Base-by-base conservation (phyloP, 2,888 invertebrate genomes). In the Conus canariensis region DNA sequence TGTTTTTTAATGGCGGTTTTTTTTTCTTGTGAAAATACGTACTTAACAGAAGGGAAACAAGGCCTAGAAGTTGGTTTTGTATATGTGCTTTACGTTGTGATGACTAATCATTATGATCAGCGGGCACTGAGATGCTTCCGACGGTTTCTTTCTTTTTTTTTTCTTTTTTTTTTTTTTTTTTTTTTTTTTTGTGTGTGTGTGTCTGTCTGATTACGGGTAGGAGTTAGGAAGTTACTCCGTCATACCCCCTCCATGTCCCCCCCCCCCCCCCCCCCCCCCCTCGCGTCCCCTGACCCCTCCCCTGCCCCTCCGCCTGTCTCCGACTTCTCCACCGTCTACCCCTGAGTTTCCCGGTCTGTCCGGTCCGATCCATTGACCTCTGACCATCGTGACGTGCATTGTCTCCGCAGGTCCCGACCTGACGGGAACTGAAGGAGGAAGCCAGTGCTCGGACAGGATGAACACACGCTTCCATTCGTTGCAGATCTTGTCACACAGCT, bases 1-100 rank as follows among this genome's bases (percentile, higher is more conserved):
- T 64, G 64, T 64, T 64, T 64, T 64, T 64, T 64, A 64, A 64
- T 64, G 10, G 64, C 64, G 3, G n/a, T n/a, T 14, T 16, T 14
- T 16, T 64, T 64, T 64, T 64, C 16, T 10, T 64, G 64, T 64
- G 64, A 64, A 10, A 64, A 74, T 2, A 74, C 10, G 80, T 80
- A 80, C 80, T 80, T 80, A 80, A 80, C n/a, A n/a, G 80, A 80
- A 30, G 10, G n/a, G 45, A 80, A 25, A 22, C n/a, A 77, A 77
- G 74, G 80, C 64, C 14, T 45, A 12, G 45, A 45, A 10, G 45
- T 45, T 80, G 30, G 80, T 30, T 80, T 45, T 80, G 80, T 45
- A 80, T 80, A 80, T 80, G 12, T 80, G 80, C 45, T 80, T 80
- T 45, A 77, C 9, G 10, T 30, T 80, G 80, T 80, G 74, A 74